Conservation (phyloP, 2,797 vertebrate genomes). For the Eleutherodactylus coqui region DNA sequence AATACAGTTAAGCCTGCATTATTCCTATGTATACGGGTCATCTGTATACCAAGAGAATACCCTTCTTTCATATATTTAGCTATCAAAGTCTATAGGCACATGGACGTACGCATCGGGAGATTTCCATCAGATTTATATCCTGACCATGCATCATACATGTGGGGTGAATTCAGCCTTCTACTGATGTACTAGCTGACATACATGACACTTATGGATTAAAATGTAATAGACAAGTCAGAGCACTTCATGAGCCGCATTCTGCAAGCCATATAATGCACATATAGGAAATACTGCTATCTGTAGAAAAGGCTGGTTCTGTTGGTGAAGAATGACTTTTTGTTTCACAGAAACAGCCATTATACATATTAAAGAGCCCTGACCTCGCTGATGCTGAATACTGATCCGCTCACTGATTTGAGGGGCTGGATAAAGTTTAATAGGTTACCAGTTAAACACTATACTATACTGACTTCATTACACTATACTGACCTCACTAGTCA, state of each 20-base stretch:
- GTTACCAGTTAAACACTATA: conserved; percentile 55
- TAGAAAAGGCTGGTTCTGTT: not conserved
- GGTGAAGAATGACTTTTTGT: conserved; percentile 22
- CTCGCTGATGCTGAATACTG: conserved; percentile 39
- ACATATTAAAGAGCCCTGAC: conserved; percentile 43
- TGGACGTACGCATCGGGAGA: too few species aligned
- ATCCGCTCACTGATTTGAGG: conserved; percentile 40
- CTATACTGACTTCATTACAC: conserved; percentile 40
- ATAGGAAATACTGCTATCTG: not conserved
- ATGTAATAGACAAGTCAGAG: not conserved
- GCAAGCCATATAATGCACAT: not conserved
- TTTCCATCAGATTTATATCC: not conserved
- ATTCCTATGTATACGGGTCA: too few species aligned
- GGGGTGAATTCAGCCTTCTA: not conserved
- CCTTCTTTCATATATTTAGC: too few species aligned
- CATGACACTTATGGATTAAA: not conserved
- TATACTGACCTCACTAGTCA: conserved; percentile 27
- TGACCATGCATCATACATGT: not conserved
- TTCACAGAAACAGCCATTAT: not conserved
- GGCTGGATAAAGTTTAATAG: conserved; percentile 46
- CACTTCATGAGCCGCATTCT: not conserved
- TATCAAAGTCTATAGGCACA: too few species aligned
- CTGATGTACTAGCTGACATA: not conserved
- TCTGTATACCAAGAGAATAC: too few species aligned
- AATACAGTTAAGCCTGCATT: too few species aligned